A percentile compares a stretch with the other conserved stretches of the same genome.
Evolutionary conservation across 2,888 invertebrate species (phyloP).

Genomic region (Gnatocerus cornutus): DNA sequence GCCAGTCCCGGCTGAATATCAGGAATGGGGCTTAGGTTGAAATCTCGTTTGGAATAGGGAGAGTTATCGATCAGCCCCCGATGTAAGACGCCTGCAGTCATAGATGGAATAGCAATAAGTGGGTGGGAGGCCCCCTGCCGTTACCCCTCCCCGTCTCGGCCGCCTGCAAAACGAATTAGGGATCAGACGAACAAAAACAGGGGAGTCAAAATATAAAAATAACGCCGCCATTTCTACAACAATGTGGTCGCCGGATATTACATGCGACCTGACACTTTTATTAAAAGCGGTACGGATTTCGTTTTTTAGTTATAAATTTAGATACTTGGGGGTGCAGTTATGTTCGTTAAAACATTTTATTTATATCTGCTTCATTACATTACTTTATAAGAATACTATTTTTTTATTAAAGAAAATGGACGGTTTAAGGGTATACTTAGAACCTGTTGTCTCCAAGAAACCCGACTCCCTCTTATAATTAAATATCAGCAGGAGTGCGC

Average conservation of each 20-base stretch:
- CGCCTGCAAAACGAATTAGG: conserved; percentile 69
- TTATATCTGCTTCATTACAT: too few species aligned
- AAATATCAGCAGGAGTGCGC: too few species aligned
- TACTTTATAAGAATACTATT: too few species aligned
- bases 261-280: conserved; percentile 57
- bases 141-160: conserved; percentile 49
- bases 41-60: conserved; percentile 66
- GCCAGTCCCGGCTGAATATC: conserved; percentile 56
- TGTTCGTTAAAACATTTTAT: too few species aligned
- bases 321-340: background rate
- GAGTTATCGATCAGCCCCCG: conserved; percentile 66
- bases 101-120: conserved; percentile 70
- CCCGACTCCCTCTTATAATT: too few species aligned
- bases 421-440: too few species aligned
- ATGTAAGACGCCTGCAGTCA: conserved; percentile 67
- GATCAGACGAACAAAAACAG: conserved; percentile 69
- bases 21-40: conserved; percentile 62
- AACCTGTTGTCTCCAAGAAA: too few species aligned
- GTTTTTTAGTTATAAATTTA: background rate
- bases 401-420: too few species aligned
- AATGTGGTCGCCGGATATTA: conserved; percentile 58
- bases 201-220: conserved; percentile 68
- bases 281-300: conserved; percentile 50
- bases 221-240: conserved; percentile 62
- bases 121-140: conserved; percentile 63